Percentiles rank a stretch among this genome's conserved stretches.
These are phyloP conservation scores for Actenoides lindsayi DNA, from an alignment of 2,113 vertebrate genomes.

Conservation along the genomic window DNA sequence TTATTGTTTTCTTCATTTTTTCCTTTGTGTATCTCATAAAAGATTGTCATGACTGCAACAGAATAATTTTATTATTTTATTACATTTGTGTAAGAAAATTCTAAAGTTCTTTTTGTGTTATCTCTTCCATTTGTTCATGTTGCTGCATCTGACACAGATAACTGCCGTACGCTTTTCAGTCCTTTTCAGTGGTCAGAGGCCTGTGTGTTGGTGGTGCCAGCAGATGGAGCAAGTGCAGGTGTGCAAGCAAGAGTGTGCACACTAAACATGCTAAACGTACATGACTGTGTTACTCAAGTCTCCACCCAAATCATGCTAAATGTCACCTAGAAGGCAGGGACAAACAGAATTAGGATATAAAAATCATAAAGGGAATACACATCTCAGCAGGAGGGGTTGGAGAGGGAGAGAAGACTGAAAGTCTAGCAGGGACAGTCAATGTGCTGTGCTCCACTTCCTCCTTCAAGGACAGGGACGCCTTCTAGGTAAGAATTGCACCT, in stretches of 20 bases:
- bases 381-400: too few species aligned
- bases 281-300: too few species aligned
- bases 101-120: neutral
- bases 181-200: neutral
- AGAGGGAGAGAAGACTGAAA: too few species aligned
- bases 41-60: neutral
- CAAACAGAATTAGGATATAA: too few species aligned
- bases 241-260: accelerated
- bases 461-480: too few species aligned
- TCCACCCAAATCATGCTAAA: too few species aligned
- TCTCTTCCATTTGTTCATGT: neutral
- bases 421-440: too few species aligned
- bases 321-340: too few species aligned
- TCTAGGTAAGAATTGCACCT: too few species aligned
- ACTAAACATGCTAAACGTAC: too few species aligned
- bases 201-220: accelerated
- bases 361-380: too few species aligned
- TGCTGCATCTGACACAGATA: neutral
- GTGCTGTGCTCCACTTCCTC: too few species aligned
- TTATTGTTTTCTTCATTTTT: neutral
- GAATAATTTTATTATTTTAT: neutral
- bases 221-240: neutral
- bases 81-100: neutral
- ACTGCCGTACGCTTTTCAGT: neutral
- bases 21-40: neutral